Percentiles rank a stretch among this genome's conserved stretches.
Evolutionary conservation across 1,140 invertebrate genomes (phyloP).

Genomic region (Philotrypesis tridentata): DNA sequence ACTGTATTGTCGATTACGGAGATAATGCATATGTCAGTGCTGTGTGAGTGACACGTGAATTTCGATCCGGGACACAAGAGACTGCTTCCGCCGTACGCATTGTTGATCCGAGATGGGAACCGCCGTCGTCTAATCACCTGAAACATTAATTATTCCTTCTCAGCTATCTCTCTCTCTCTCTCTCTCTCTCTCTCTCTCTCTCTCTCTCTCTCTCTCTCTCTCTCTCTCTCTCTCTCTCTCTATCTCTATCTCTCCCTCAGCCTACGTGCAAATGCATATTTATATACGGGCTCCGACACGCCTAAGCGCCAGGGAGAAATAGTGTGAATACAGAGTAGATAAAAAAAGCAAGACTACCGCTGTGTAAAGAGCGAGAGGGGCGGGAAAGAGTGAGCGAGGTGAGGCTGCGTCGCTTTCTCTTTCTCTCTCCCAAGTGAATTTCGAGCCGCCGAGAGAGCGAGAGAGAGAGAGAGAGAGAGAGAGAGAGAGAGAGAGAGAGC

Average conservation of each 20-base stretch:
- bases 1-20: background rate
- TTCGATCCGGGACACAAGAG: background rate
- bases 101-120: background rate
- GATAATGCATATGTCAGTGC: background rate
- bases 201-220: too few relatives aligned
- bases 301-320: background rate
- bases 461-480: too few relatives aligned
- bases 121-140: too few relatives aligned
- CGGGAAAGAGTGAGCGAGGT: background rate
- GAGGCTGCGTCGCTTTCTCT: slow-evolving; percentile 5
- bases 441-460: slow-evolving; percentile 47
- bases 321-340: background rate
- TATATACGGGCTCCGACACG: background rate
- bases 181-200: too few relatives aligned
- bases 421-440: slow-evolving; percentile 51
- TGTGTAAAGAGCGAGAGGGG: background rate
- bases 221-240: too few relatives aligned
- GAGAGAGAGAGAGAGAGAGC: too few relatives aligned
- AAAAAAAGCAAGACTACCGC: background rate
- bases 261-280: background rate
- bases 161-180: too few relatives aligned
- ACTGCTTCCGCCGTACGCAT: background rate
- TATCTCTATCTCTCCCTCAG: background rate
- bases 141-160: too few relatives aligned
- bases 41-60: background rate